Evolutionary conservation across 2,797 vertebrate species (phyloP).

Genomic region (Columba guinea): DNA sequence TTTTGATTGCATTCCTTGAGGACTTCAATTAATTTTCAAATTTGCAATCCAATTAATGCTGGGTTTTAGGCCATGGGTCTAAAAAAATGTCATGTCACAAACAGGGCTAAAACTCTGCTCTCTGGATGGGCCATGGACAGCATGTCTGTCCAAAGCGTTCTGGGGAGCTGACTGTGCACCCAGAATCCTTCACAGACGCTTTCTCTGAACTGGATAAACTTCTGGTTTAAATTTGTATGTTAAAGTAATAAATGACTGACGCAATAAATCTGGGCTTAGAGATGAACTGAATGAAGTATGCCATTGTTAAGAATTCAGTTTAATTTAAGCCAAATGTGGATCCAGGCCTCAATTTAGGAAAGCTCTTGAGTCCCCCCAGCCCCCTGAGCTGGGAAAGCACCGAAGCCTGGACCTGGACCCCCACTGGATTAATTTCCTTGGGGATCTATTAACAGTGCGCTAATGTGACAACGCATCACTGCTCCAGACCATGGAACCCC

Average conservation of each 20-base stretch:
- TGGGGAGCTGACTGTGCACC: neutral
- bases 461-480: neutral
- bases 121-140: neutral
- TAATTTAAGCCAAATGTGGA: neutral
- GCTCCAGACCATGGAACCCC: neutral
- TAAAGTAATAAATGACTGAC: neutral
- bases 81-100: neutral
- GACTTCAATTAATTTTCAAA: neutral
- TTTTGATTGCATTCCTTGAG: neutral
- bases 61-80: neutral
- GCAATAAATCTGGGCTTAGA: neutral
- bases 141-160: neutral
- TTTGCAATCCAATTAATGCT: neutral
- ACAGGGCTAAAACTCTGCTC: neutral
- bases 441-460: neutral
- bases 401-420: neutral
- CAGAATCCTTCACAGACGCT: neutral
- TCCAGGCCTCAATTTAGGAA: neutral
- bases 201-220: neutral
- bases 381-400: neutral
- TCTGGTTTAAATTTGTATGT: neutral
- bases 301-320: neutral
- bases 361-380: conserved; percentile 21
- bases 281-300: neutral
- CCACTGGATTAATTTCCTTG: neutral